These are phyloP conservation scores for Hemibagrus wyckioides DNA, from an alignment of 2,113 vertebrate genomes.

Conservation along the genomic window DNA sequence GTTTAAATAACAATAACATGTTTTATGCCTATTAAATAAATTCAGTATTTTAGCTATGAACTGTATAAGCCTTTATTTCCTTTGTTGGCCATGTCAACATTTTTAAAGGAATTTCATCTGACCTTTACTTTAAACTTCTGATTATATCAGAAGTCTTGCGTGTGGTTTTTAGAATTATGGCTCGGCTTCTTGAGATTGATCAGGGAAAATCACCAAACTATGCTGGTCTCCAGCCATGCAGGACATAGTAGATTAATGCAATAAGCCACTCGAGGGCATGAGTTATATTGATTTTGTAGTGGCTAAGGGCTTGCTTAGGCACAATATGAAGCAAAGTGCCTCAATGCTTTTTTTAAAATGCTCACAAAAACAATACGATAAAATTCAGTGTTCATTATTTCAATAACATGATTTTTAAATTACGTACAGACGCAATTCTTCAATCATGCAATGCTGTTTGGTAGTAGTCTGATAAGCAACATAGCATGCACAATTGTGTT, in stretches of 20 bases:
- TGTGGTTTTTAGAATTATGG: not conserved
- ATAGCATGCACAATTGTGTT: not conserved
- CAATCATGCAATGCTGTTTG: not conserved
- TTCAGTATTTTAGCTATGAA: not conserved
- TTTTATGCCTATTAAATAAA: not conserved
- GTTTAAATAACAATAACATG: not conserved
- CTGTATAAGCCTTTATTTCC: not conserved
- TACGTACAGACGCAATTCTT: not conserved
- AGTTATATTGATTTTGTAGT: not conserved
- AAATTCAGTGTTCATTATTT: not conserved
- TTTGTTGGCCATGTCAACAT: not conserved
- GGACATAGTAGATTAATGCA: not conserved
- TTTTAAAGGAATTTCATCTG: not conserved
- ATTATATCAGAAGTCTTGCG: not conserved
- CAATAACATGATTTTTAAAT: not conserved
- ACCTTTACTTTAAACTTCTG: not conserved
- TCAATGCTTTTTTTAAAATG: not conserved
- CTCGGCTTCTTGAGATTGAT: not conserved
- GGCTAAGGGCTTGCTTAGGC: not conserved
- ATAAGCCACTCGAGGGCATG: not conserved
- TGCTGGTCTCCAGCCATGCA: not conserved
- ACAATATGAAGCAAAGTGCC: not conserved
- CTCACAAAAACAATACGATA: not conserved
- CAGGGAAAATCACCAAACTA: not conserved
- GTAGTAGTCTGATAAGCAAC: not conserved